Percentiles rank a stretch among this genome's conserved stretches.
phyloP scores from a whole-genome alignment of 64 coral and sea anemone genomes.

The Montipora sp. region DNA sequence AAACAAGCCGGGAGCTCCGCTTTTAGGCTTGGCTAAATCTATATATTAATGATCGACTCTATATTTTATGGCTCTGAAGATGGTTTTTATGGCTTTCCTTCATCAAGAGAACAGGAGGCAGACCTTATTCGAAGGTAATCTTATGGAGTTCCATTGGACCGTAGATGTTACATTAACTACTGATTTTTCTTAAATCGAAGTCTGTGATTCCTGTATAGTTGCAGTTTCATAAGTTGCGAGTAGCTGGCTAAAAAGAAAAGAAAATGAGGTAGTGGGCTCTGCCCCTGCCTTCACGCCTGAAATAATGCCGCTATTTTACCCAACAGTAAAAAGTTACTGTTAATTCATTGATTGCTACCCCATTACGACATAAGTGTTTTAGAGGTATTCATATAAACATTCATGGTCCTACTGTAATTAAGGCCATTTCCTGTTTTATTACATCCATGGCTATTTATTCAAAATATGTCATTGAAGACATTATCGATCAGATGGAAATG shows the following conservation, averaged over 20 bases:
- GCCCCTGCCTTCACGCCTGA: too few relatives aligned
- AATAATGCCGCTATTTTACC: too few relatives aligned
- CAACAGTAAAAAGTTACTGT: too few relatives aligned
- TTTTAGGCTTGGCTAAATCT: too few relatives aligned
- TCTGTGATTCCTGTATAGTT: neutral
- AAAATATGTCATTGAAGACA: too few relatives aligned
- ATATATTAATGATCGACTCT: neutral
- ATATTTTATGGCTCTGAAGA: neutral
- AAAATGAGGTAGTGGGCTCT: neutral
- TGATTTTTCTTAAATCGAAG: neutral
- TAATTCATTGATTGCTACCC: neutral
- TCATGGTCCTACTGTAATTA: too few relatives aligned
- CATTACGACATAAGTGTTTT: neutral
- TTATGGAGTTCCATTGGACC: too few relatives aligned
- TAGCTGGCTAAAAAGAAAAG: neutral
- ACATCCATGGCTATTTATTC: too few relatives aligned
- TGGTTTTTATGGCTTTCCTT: neutral
- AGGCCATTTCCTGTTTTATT: too few relatives aligned
- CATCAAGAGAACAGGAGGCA: neutral
- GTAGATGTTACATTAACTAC: neutral
- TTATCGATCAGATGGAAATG: too few relatives aligned
- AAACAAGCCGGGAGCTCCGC: too few relatives aligned
- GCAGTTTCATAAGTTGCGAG: constrained; percentile 9
- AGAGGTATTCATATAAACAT: too few relatives aligned
- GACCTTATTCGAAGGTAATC: constrained; percentile 9